Evolutionary conservation across 30 jellyfish, hydroid and myxozoan species (phyloP).

Genomic region (Morbakka virulenta): DNA sequence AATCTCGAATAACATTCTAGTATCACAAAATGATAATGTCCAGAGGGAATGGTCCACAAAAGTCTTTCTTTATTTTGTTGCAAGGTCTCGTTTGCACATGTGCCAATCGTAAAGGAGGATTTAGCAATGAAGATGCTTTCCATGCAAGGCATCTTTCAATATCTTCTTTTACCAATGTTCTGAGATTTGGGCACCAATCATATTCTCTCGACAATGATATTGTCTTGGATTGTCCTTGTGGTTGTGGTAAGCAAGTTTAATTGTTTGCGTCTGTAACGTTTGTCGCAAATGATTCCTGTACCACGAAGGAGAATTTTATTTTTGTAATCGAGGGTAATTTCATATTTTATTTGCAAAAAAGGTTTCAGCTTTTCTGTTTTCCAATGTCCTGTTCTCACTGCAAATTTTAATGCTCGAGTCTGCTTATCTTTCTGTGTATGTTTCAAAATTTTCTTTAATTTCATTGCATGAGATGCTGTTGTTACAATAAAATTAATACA

Average conservation of each 20-base stretch:
- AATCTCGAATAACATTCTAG: slow-evolving; percentile 14
- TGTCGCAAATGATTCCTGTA: slow-evolving; percentile 30
- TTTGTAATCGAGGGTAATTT: slow-evolving; percentile 26
- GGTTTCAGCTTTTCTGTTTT: slow-evolving; percentile 21
- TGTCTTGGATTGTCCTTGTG: slow-evolving; percentile 27
- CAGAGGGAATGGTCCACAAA: slow-evolving; percentile 48
- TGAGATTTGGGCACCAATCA: slow-evolving; percentile 31
- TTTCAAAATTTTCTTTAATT: too few relatives aligned
- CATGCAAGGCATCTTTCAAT: slow-evolving; percentile 12
- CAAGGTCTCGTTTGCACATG: slow-evolving; percentile 21
- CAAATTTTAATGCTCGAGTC: background rate
- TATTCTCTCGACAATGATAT: slow-evolving; percentile 37
- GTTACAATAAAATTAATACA: too few relatives aligned
- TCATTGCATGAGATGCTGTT: too few relatives aligned
- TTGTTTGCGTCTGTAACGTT: slow-evolving; percentile 17
- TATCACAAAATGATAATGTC: slow-evolving; percentile 6
- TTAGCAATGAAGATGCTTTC: slow-evolving; percentile 5
- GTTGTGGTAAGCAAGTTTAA: slow-evolving; percentile 38
- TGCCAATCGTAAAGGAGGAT: slow-evolving; percentile 14
- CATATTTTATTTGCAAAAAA: background rate
- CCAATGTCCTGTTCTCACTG: slow-evolving; percentile 15
- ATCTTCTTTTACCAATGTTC: slow-evolving; percentile 19
- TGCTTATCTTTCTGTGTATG: too few relatives aligned
- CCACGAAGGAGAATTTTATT: slow-evolving; percentile 29
- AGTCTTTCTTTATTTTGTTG: slow-evolving; percentile 2